Evolutionary conservation across 1,140 invertebrate species (phyloP).

Genomic region (Nasonia vitripennis): DNA sequence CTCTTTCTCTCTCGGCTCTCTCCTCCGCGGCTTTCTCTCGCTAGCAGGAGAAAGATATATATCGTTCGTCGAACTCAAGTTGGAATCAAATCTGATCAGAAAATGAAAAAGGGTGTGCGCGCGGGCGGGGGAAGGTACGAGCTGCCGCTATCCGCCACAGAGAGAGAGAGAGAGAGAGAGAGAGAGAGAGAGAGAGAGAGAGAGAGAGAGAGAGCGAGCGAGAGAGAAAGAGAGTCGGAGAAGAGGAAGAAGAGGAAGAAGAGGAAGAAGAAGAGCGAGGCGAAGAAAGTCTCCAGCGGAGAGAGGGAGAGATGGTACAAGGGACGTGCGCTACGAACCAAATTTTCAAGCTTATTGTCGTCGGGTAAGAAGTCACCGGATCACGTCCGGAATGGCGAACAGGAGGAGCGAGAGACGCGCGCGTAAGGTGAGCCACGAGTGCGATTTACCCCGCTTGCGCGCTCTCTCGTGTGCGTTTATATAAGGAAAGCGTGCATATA

Average conservation of each 20-base stretch:
- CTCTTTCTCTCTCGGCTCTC: not conserved
- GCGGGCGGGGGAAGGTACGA: not conserved
- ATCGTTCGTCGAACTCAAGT: conserved; percentile 35
- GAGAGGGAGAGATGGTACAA: not conserved
- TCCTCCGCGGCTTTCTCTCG: not conserved
- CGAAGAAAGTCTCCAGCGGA: not conserved
- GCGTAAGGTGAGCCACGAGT: not conserved
- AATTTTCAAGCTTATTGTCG: conserved; percentile 53
- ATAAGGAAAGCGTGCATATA: not conserved
- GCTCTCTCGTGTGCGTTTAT: not conserved
- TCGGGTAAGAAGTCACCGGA: conserved; percentile 51
- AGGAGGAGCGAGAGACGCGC: not conserved
- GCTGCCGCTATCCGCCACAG: not conserved
- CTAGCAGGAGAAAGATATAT: conserved; percentile 13
- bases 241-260: not conserved
- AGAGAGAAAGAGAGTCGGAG: not conserved
- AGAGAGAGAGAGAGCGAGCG: not conserved
- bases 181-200: not conserved
- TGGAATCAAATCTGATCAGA: conserved; percentile 46
- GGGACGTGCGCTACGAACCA: conserved; percentile 43
- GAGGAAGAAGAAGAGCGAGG: not conserved
- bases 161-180: no score
- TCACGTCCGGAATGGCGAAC: conserved; percentile 44
- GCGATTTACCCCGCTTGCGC: not conserved
- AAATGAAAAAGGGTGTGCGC: conserved; percentile 29